These are phyloP conservation scores for Hormaphis cornu DNA, from an alignment of 1,140 invertebrate species.

Conservation along the genomic window DNA sequence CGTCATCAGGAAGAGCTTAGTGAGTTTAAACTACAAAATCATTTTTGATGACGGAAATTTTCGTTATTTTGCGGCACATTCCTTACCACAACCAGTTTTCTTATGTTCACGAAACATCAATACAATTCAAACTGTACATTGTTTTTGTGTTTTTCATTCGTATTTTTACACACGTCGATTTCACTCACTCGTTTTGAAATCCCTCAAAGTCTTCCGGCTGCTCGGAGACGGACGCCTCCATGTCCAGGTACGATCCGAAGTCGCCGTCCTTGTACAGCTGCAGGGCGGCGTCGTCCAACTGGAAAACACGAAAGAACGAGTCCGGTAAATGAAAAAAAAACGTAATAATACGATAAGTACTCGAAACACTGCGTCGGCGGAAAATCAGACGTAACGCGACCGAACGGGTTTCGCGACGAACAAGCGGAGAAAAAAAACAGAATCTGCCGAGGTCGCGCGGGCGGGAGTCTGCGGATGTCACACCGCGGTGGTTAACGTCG, in stretches of 20 bases:
- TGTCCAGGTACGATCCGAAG: slow-evolving; percentile 90
- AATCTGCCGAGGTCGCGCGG: too few relatives aligned
- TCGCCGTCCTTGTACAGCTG: slow-evolving; percentile 94
- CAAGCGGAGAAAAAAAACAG: too few relatives aligned
- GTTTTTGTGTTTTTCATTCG: too few relatives aligned
- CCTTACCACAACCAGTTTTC: too few relatives aligned
- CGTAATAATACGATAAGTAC: not conserved
- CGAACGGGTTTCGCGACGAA: too few relatives aligned
- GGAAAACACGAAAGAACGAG: slow-evolving; percentile 45
- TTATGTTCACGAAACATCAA: too few relatives aligned
- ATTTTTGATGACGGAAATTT: too few relatives aligned
- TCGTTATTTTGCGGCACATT: too few relatives aligned
- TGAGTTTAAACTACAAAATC: too few relatives aligned
- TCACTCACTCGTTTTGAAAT: slow-evolving; percentile 83
- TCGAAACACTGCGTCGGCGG: not conserved
- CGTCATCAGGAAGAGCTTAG: too few relatives aligned
- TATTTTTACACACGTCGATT: not conserved
- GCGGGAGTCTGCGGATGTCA: not conserved
- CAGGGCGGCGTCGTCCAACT: slow-evolving; percentile 92
- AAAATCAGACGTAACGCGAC: not conserved
- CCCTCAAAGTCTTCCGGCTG: slow-evolving; percentile 93
- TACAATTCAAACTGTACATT: too few relatives aligned
- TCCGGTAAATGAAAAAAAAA: not conserved
- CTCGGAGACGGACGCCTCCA: slow-evolving; percentile 88
- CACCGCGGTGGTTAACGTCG: not conserved